Conservation (phyloP, 92 coral and sea anemone species). For the Desmophyllum pertusum region DNA sequence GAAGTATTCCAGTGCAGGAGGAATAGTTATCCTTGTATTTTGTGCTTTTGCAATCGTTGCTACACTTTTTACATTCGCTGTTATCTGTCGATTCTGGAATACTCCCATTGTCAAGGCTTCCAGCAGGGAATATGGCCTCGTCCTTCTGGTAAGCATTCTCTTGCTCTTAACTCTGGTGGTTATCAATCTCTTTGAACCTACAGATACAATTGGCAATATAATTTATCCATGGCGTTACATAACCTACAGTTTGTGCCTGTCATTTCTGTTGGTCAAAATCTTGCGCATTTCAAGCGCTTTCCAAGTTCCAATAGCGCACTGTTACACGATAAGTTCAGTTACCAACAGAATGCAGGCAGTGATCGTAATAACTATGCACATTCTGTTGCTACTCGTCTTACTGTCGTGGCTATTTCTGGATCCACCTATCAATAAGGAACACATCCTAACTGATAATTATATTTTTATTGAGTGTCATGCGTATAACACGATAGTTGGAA, state of each 20-base stretch:
- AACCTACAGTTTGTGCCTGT: constrained; percentile 39
- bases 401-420: constrained; percentile 55
- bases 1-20: constrained; percentile 50
- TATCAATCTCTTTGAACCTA: constrained; percentile 63
- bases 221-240: constrained; percentile 65
- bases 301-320: constrained; percentile 26
- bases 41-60: constrained; percentile 44
- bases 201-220: constrained; percentile 41
- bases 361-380: constrained; percentile 36
- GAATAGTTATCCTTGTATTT: constrained; percentile 44
- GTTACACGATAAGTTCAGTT: constrained; percentile 24
- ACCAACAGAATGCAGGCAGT: constrained; percentile 37
- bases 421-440: constrained; percentile 47
- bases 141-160: constrained; percentile 52
- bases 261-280: constrained; percentile 68
- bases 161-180: constrained; percentile 52
- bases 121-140: constrained; percentile 57
- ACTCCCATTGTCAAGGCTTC: constrained; percentile 78
- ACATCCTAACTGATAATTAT: constrained; percentile 35
- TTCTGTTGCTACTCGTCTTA: constrained; percentile 29
- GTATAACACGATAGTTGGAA: constrained; percentile 28
- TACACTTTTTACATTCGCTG: constrained; percentile 36
- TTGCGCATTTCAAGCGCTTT: constrained; percentile 73
- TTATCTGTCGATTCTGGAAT: constrained; percentile 53
- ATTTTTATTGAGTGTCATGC: constrained; percentile 53